Percentiles rank a stretch among this genome's conserved stretches.
phyloP scores from a whole-genome alignment of 2,797 vertebrate genomes.

The Schizopygopsis pylzovi region DNA sequence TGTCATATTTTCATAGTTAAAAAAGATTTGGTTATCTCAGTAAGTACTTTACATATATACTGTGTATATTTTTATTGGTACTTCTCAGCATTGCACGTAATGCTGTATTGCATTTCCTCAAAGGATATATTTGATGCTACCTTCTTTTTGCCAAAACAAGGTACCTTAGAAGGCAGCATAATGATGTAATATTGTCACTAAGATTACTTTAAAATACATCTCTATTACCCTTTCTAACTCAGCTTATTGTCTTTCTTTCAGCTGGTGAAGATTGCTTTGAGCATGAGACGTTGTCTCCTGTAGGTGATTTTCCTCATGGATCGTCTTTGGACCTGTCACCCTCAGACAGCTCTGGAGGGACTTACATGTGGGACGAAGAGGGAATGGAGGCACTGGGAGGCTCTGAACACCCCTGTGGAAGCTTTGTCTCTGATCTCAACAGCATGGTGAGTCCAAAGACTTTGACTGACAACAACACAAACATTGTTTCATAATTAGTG shows the following conservation, averaged over 20 bases:
- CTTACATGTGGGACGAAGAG: slow-evolving; percentile 98
- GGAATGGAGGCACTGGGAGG: slow-evolving; percentile 87
- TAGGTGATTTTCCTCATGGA: slow-evolving; percentile 81
- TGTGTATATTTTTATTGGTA: neutral
- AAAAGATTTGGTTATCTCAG: neutral
- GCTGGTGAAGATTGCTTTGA: slow-evolving; percentile 50
- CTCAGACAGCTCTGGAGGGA: slow-evolving; percentile 94
- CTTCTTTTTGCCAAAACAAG: neutral
- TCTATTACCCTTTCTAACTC: neutral
- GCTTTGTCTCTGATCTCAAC: slow-evolving; percentile 93
- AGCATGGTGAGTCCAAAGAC: slow-evolving; percentile 83
- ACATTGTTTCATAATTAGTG: neutral
- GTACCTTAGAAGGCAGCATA: neutral
- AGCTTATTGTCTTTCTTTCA: slow-evolving; percentile 32
- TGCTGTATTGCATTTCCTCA: neutral
- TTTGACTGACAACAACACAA: neutral
- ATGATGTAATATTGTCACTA: neutral
- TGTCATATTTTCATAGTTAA: neutral
- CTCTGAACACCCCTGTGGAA: slow-evolving; percentile 82
- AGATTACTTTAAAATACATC: neutral
- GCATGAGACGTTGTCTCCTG: slow-evolving; percentile 73
- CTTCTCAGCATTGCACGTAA: neutral
- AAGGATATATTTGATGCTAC: neutral
- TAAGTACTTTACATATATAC: neutral
- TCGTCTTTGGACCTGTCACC: slow-evolving; percentile 95